Conservation (phyloP, 1,140 invertebrate species). For the Drosophila kohkoa region DNA sequence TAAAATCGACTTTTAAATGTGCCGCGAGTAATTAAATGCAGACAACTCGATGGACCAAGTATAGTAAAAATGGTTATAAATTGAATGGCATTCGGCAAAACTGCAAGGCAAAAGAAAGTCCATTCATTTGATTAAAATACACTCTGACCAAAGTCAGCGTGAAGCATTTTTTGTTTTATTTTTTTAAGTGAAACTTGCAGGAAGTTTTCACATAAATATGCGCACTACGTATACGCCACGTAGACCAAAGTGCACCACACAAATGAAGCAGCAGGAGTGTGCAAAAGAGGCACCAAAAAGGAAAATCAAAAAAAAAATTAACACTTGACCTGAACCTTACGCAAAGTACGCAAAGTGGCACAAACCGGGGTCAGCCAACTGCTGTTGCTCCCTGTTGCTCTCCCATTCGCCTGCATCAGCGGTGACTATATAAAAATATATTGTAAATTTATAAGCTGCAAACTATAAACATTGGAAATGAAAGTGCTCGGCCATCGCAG, state of each 20-base stretch:
- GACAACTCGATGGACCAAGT: neutral
- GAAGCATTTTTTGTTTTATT: neutral
- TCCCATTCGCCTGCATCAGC: constrained; percentile 5
- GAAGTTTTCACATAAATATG: constrained; percentile 62
- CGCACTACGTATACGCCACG: constrained; percentile 24
- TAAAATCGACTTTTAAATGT: constrained; percentile 12
- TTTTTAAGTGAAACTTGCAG: constrained; percentile 63
- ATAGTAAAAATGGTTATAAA: constrained; percentile 12
- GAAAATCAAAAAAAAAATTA: constrained; percentile 48
- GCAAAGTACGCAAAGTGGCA: constrained; percentile 23
- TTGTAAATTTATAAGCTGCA: constrained; percentile 58
- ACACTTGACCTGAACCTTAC: constrained; percentile 69
- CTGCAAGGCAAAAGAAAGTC: constrained; percentile 21
- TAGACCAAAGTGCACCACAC: neutral
- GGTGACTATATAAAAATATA: constrained; percentile 52
- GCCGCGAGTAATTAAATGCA: constrained; percentile 36
- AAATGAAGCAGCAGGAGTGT: constrained; percentile 15
- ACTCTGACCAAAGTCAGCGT: constrained; percentile 26
- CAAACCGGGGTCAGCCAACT: constrained; percentile 11
- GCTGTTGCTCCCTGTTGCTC: constrained; percentile 6
- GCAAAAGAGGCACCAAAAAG: constrained; percentile 9
- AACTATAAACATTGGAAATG: constrained; percentile 37
- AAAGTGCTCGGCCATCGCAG: constrained; percentile 14
- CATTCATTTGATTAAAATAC: constrained; percentile 57
- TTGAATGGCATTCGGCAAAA: constrained; percentile 28